phyloP scores from a whole-genome alignment of 1,140 invertebrate genomes.

The Calycopis cecrops region DNA sequence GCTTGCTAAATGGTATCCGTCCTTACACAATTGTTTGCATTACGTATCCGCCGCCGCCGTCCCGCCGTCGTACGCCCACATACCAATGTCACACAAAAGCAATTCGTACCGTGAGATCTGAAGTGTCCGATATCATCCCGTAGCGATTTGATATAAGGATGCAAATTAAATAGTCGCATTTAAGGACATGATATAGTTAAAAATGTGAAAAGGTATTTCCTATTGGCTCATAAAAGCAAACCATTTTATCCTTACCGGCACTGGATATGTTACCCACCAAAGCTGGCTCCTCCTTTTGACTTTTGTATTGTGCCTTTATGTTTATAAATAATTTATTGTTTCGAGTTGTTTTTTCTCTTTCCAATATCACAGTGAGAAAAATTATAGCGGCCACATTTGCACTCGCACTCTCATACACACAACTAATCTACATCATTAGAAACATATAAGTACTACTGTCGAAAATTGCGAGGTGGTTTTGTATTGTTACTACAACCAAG shows the following conservation, averaged over 20 bases:
- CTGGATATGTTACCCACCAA: constrained; percentile 59
- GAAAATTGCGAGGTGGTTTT: constrained; percentile 26
- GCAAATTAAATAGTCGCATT: constrained; percentile 67
- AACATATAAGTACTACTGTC: constrained; percentile 32
- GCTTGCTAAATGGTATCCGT: constrained; percentile 70
- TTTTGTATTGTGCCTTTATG: constrained; percentile 55
- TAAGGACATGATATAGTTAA: constrained; percentile 76
- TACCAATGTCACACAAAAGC: constrained; percentile 35
- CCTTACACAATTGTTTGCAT: constrained; percentile 77
- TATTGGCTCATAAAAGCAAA: constrained; percentile 66
- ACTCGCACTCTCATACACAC: constrained; percentile 41
- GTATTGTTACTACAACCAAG: constrained; percentile 13
- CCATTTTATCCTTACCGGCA: constrained; percentile 63
- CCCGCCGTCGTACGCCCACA: constrained; percentile 16
- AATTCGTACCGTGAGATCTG: constrained; percentile 69
- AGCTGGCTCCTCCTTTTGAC: constrained; percentile 64
- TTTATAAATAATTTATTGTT: constrained; percentile 29
- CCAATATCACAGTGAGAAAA: constrained; percentile 68
- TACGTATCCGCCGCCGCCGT: constrained; percentile 32
- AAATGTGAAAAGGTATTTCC: constrained; percentile 76
- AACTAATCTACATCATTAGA: constrained; percentile 24
- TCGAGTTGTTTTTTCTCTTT: constrained; percentile 27
- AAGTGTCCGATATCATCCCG: constrained; percentile 60
- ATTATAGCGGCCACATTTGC: constrained; percentile 41
- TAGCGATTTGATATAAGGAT: constrained; percentile 55